phyloP scores from a whole-genome alignment of 2,797 vertebrate species.

The Enteromius anoplus region DNA sequence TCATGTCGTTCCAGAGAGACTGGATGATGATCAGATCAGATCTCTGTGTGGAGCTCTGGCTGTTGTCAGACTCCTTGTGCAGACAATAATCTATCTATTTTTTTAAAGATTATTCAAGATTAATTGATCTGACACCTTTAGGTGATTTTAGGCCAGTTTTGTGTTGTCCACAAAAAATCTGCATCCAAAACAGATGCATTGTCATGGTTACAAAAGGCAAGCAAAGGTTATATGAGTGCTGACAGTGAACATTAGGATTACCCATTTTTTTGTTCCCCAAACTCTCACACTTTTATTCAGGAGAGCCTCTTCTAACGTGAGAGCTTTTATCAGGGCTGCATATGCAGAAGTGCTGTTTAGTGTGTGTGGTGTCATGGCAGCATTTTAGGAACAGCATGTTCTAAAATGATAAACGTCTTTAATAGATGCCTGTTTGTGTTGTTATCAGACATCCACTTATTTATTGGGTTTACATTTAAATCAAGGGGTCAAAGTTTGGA shows the following conservation, averaged over 20 bases:
- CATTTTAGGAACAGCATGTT: background rate
- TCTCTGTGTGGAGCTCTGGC: too few relatives aligned
- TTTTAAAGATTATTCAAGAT: too few relatives aligned
- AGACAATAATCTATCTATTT: too few relatives aligned
- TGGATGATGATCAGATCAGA: too few relatives aligned
- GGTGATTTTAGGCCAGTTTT: background rate
- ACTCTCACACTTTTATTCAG: slow-evolving; percentile 3
- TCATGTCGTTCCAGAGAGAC: too few relatives aligned
- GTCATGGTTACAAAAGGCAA: slow-evolving; percentile 46
- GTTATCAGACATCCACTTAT: background rate
- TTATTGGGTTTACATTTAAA: background rate
- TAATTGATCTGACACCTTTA: background rate
- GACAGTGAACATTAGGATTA: background rate
- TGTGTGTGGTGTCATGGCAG: background rate
- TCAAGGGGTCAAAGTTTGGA: background rate
- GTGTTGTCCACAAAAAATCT: background rate
- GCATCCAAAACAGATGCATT: slow-evolving; percentile 41
- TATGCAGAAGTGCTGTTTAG: slow-evolving; percentile 8
- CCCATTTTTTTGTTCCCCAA: background rate
- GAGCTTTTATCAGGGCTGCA: slow-evolving; percentile 34
- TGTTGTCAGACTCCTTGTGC: too few relatives aligned
- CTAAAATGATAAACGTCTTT: background rate
- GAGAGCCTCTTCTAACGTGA: slow-evolving; percentile 10
- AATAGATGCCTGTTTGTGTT: background rate
- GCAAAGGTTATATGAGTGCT: background rate